These are phyloP conservation scores for Miltochrista miniata DNA, from an alignment of 2,888 invertebrate species.

Conservation along the genomic window DNA sequence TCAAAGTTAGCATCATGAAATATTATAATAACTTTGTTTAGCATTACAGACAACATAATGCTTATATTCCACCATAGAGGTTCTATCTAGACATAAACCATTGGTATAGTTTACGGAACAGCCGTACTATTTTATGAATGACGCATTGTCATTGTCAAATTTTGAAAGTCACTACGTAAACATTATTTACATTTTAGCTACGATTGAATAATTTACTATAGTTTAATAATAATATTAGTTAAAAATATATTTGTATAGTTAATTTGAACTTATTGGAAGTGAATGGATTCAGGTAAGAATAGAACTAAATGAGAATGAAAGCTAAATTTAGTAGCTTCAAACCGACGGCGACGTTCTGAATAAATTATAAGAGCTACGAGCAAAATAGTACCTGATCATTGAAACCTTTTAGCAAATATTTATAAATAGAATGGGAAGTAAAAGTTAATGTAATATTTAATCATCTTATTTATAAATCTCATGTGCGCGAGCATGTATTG, in stretches of 20 bases:
- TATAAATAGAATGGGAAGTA: too few species aligned
- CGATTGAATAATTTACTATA: background rate
- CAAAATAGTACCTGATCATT: too few species aligned
- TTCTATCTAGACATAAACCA: too few species aligned
- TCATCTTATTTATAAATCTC: too few species aligned
- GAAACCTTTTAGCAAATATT: too few species aligned
- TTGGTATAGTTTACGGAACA: background rate
- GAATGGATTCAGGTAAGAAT: constrained; percentile 26
- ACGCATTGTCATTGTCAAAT: constrained; percentile 5
- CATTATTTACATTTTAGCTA: background rate
- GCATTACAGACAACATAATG: too few species aligned
- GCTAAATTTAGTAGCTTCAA: background rate
- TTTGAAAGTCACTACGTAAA: background rate
- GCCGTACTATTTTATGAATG: too few species aligned
- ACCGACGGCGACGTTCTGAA: background rate
- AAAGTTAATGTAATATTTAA: too few species aligned
- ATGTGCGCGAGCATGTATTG: too few species aligned
- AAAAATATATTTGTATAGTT: background rate
- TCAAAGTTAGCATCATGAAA: too few species aligned
- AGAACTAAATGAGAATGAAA: background rate
- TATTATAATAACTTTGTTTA: too few species aligned
- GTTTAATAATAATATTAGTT: background rate
- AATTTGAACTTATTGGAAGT: background rate
- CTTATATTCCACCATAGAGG: too few species aligned
- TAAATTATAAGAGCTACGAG: background rate